phyloP scores from a whole-genome alignment of 2,888 invertebrate species.

The Pyralis farinalis region DNA sequence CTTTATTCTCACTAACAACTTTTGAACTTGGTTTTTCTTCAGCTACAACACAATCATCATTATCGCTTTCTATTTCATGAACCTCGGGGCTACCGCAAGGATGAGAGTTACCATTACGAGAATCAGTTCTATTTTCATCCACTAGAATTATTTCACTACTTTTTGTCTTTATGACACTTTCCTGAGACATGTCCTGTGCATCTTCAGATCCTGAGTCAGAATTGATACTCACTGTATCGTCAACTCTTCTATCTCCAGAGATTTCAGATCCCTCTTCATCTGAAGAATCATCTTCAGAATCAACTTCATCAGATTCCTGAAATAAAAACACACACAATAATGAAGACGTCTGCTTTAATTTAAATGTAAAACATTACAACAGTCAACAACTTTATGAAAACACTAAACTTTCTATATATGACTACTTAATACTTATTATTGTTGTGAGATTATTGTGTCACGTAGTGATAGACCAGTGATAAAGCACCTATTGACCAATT shows the following conservation, averaged over 20 bases:
- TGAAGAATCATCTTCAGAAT: conserved; percentile 44
- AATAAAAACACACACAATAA: conserved; percentile 16
- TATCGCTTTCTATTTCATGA: conserved; percentile 64
- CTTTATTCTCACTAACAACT: conserved; percentile 30
- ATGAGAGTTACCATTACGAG: conserved; percentile 39
- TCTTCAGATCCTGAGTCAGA: conserved; percentile 54
- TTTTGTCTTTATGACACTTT: conserved; percentile 33
- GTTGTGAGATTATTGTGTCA: no score
- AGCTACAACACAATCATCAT: conserved; percentile 68
- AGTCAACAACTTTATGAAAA: no score
- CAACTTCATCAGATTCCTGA: conserved; percentile 39
- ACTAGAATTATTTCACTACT: conserved; percentile 40
- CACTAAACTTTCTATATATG: no score
- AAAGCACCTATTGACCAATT: no score
- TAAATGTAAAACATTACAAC: no score
- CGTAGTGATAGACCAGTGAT: no score
- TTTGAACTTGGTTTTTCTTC: conserved; percentile 32
- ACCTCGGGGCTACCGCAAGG: conserved; percentile 48
- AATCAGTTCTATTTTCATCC: conserved; percentile 36
- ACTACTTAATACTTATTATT: no score
- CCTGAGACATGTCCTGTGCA: conserved; percentile 43
- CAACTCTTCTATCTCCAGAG: conserved; percentile 36
- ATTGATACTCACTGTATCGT: conserved; percentile 61
- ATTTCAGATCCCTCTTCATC: conserved; percentile 38
- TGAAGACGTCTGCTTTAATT: no score